A percentile compares a stretch with the other conserved stretches of the same genome.
These are phyloP conservation scores for Hormaphis cornu DNA, from an alignment of 1,140 invertebrate genomes.

Conservation along the genomic window DNA sequence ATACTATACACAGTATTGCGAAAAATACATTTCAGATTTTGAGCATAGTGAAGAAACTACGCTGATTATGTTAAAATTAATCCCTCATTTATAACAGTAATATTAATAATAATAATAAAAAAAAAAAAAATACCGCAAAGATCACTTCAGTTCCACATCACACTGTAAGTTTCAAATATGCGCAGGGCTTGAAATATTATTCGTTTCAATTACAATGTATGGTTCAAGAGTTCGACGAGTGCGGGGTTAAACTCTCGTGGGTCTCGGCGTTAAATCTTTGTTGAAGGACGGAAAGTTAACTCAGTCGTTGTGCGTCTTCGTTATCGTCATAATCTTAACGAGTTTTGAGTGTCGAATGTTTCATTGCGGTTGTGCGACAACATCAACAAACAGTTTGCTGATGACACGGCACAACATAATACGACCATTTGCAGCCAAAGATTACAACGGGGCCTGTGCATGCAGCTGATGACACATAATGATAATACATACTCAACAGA, in stretches of 20 bases:
- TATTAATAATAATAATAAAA: no score
- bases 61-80: no score
- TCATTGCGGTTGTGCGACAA: not conserved
- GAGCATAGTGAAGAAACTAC: no score
- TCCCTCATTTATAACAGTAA: no score
- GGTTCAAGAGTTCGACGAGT: not conserved
- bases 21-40: no score
- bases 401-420: not conserved
- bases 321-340: conserved; percentile 19
- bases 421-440: conserved; percentile 4
- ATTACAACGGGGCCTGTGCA: no score
- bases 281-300: not conserved
- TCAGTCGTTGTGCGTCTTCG: not conserved
- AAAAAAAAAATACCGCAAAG: no score
- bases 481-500: no score
- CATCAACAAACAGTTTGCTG: conserved; percentile 14
- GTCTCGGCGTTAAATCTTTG: conserved; percentile 15
- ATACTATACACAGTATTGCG: no score
- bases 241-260: no score
- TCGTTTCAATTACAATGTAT: conserved; percentile 13
- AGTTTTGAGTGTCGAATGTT: conserved; percentile 14
- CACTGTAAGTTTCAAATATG: not conserved
- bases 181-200: not conserved
- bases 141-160: no score
- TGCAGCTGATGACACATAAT: no score